Base-by-base conservation (phyloP, 1,140 invertebrate species). In the Lepidurus couesii region DNA sequence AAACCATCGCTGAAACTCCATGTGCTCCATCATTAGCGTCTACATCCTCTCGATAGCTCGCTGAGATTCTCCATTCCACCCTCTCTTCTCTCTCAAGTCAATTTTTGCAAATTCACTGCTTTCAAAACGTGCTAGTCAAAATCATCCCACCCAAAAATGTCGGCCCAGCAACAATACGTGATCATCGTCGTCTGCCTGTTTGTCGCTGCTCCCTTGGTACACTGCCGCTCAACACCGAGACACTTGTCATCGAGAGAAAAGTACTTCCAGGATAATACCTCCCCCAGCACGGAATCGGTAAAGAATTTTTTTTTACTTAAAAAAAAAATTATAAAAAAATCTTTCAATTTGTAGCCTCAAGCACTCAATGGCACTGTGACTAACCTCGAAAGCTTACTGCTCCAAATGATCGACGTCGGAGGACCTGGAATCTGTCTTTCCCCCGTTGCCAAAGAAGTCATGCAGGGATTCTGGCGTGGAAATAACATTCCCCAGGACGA, bases 401-500 rank as follows among this genome's bases (percentile, higher is more conserved):
- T 79, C 11, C 75, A 79, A 42, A 53, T 75, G 7, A 76, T 79
- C 43, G 42, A 75, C 43, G n/a, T 65, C n/a, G 65, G 34, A 43
- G 79, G 79, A 10, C 13, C 65, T 9, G 44, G 43, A 76, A 47
- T 79, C 42, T 79, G 79, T 79, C 65, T 76, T 1, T 79, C 79
- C 16, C 79, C 79, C 42, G 65, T 79, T 24, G 43, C 75, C 24
- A 75, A 65, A 16, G 21, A 34, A 65, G 79, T 79, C 44, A 79
- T 79, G 79, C 75, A 21, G 9, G 75, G 75, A n/a, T 75, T 73
- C 75, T 79, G 75, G 75, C 34, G 34, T 34, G 44, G 79, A 21
- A 42, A 79, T 10, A 26, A n/a, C 44, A 75, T 44, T 45, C 78
- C 78, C 13, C 44, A 43, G 7, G 13, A 42, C 42, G 78, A 79